phyloP scores from a whole-genome alignment of 1,140 invertebrate genomes.

The Temnothorax longispinosus region DNA sequence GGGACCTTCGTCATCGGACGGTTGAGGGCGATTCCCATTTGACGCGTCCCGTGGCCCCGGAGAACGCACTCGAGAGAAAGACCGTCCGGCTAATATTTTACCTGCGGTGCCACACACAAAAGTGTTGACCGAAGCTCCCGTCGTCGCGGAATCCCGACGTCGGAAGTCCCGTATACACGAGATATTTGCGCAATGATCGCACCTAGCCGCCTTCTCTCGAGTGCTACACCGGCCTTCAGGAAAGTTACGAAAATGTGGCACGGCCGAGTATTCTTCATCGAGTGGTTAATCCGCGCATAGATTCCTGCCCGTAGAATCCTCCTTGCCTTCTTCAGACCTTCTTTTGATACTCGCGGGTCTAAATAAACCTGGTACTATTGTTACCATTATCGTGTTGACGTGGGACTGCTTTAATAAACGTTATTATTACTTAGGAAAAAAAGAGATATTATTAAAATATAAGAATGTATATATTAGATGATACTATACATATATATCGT shows the following conservation, averaged over 20 bases:
- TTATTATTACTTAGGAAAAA: neutral
- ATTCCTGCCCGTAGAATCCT: neutral
- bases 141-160: conserved; percentile 58
- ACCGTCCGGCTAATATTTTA: conserved; percentile 74
- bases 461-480: neutral
- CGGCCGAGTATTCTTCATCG: conserved; percentile 1
- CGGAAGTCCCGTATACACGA: conserved; percentile 35
- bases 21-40: conserved; percentile 61
- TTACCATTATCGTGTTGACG: neutral
- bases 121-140: conserved; percentile 69
- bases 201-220: conserved; percentile 49
- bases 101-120: conserved; percentile 65
- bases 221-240: conserved; percentile 39
- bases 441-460: neutral
- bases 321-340: neutral
- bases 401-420: neutral
- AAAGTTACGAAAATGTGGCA: conserved; percentile 34
- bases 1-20: conserved; percentile 52
- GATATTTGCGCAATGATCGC: conserved; percentile 60
- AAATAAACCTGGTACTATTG: conserved; percentile 13
- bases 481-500: neutral
- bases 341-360: neutral
- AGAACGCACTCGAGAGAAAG: conserved; percentile 50
- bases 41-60: conserved; percentile 46
- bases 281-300: conserved; percentile 17